These are phyloP conservation scores for Melipona quadrifasciata DNA, from an alignment of 1,140 invertebrate genomes.

Conservation along the genomic window DNA sequence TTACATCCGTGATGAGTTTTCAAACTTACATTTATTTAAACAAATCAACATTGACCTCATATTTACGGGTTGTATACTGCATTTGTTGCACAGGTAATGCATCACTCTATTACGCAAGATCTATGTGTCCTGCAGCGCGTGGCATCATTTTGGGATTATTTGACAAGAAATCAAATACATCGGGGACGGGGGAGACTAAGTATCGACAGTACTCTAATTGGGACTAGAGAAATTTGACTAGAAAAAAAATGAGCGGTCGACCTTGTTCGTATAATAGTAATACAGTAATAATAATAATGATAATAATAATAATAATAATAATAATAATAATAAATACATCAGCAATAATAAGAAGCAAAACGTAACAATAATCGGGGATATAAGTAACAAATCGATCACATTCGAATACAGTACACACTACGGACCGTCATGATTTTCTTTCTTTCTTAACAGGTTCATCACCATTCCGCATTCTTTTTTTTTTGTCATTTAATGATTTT, in stretches of 20 bases:
- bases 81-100: slow-evolving; percentile 80
- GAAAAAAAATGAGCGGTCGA: slow-evolving; percentile 44
- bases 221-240: slow-evolving; percentile 60
- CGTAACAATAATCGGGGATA: slow-evolving; percentile 52
- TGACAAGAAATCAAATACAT: slow-evolving; percentile 64
- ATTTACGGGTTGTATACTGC: slow-evolving; percentile 81
- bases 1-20: slow-evolving; percentile 65
- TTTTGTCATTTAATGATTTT: slow-evolving; percentile 67
- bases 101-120: slow-evolving; percentile 76
- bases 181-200: slow-evolving; percentile 56
- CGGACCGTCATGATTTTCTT: slow-evolving; percentile 12
- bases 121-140: slow-evolving; percentile 75
- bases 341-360: slow-evolving; percentile 56
- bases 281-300: slow-evolving; percentile 45
- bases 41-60: slow-evolving; percentile 82
- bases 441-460: slow-evolving; percentile 43
- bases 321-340: slow-evolving; percentile 33
- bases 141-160: slow-evolving; percentile 65
- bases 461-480: slow-evolving; percentile 56
- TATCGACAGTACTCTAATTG: slow-evolving; percentile 62
- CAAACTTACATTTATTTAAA: slow-evolving; percentile 83
- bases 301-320: slow-evolving; percentile 30
- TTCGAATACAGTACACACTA: slow-evolving; percentile 64
- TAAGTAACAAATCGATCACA: slow-evolving; percentile 67
- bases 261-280: slow-evolving; percentile 45